These are phyloP conservation scores for Drosophila borborema DNA, from an alignment of 2,888 invertebrate genomes.

Conservation along the genomic window DNA sequence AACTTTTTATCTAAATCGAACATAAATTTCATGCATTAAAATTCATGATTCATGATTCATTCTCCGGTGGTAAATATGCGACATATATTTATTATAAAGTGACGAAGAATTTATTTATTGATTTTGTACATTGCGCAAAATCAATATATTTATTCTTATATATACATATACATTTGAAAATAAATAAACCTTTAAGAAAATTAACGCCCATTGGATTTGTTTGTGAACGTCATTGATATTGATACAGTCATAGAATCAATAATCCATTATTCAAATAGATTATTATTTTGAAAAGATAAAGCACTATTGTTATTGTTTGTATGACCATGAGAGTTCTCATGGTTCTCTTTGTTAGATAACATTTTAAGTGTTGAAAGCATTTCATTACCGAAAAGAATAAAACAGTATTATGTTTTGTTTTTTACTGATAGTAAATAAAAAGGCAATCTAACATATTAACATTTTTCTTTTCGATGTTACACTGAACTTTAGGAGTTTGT, in stretches of 20 bases:
- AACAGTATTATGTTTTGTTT: too few relatives aligned
- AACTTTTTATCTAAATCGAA: not conserved
- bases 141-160: not conserved
- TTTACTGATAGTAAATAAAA: not conserved
- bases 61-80: not conserved
- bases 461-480: not conserved
- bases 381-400: not conserved
- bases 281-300: not conserved
- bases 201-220: not conserved
- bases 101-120: not conserved
- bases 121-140: not conserved
- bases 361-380: not conserved
- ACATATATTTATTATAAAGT: not conserved
- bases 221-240: not conserved
- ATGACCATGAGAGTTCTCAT: not conserved
- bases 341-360: not conserved
- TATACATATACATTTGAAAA: not conserved
- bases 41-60: not conserved
- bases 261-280: slow-evolving; percentile 1
- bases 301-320: not conserved
- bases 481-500: not conserved
- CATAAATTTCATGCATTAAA: not conserved
- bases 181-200: not conserved
- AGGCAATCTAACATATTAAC: not conserved
- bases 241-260: not conserved